Evolutionary conservation across 2,113 vertebrate species (phyloP).

Genomic region (Ranitomeya imitator): DNA sequence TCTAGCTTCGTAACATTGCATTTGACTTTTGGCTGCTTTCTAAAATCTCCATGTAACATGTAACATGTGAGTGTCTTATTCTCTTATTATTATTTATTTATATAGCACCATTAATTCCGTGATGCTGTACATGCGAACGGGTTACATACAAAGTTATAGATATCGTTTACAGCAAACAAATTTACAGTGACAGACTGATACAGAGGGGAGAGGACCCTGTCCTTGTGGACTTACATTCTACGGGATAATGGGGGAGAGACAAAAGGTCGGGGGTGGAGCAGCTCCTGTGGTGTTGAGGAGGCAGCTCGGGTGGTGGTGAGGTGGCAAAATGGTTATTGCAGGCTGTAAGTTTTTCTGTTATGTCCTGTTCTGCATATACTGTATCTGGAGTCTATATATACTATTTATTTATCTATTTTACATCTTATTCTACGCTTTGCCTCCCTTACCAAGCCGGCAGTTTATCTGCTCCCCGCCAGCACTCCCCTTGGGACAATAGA

Average conservation of each 20-base stretch:
- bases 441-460: conserved; percentile 33
- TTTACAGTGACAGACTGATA: no score
- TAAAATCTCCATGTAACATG: not conserved
- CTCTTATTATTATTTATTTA: not conserved
- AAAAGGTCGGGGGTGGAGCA: no score
- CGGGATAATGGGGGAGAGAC: no score
- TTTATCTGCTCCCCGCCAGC: conserved; percentile 65
- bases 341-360: not conserved
- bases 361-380: not conserved
- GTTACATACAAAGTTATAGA: no score
- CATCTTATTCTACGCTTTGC: not conserved
- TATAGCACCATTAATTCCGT: no score
- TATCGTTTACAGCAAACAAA: no score
- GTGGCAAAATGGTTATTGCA: no score
- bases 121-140: no score
- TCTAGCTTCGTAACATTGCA: not conserved
- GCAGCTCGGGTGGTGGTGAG: no score
- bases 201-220: no score
- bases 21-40: not conserved
- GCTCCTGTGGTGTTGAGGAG: no score
- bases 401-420: not conserved
- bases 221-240: no score
- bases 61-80: not conserved
- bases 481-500: conserved; percentile 67
- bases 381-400: not conserved